phyloP scores from a whole-genome alignment of 2,888 invertebrate species.

The Dysmachus trigonus region DNA sequence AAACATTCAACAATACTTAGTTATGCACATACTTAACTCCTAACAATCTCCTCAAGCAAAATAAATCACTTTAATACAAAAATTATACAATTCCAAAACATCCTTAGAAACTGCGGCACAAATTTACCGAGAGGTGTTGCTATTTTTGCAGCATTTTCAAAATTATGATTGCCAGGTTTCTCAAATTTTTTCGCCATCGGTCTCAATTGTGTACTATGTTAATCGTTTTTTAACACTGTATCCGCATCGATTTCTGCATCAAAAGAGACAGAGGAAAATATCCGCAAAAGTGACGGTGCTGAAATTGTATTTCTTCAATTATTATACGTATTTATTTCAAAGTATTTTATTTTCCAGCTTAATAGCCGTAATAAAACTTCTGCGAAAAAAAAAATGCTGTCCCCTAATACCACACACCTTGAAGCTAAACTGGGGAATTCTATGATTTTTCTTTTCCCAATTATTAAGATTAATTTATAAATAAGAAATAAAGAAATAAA shows the following conservation, averaged over 20 bases:
- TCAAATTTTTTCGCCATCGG: neutral
- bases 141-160: neutral
- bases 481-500: neutral
- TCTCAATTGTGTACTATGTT: neutral
- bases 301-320: no score
- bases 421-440: neutral
- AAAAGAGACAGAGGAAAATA: no score
- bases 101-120: neutral
- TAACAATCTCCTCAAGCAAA: neutral
- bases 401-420: neutral
- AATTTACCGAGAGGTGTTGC: neutral
- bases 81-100: neutral
- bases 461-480: neutral
- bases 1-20: neutral
- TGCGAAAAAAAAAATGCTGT: neutral
- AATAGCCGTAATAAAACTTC: neutral
- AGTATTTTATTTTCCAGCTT: neutral
- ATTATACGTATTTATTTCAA: no score
- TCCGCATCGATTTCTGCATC: neutral
- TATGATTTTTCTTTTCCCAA: neutral
- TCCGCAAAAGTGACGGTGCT: no score
- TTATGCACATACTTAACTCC: neutral
- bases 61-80: neutral
- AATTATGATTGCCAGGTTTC: neutral
- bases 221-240: neutral